phyloP scores from a whole-genome alignment of 2,797 vertebrate genomes.

The Rhadinocentrus ornatus region DNA sequence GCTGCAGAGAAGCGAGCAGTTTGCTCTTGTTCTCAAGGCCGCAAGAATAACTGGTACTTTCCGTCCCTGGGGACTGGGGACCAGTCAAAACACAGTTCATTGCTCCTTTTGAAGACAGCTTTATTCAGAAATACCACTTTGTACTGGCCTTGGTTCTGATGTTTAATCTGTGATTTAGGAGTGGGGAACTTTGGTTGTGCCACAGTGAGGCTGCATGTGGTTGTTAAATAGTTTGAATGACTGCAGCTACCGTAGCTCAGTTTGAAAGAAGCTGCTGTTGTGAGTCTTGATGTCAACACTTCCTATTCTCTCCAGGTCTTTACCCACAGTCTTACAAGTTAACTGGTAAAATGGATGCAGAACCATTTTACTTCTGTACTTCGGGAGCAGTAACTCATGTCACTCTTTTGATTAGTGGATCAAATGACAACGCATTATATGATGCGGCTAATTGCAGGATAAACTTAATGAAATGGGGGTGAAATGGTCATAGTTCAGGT shows the following conservation, averaged over 20 bases:
- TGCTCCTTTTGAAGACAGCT: background rate
- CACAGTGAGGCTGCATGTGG: slow-evolving; percentile 4
- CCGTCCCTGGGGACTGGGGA: background rate
- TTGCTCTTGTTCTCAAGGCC: too few relatives aligned
- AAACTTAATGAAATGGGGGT: background rate
- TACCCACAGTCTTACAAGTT: background rate
- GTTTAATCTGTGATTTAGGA: background rate
- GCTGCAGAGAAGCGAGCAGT: background rate
- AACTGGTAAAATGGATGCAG: background rate
- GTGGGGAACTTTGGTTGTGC: background rate
- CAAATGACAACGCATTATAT: background rate
- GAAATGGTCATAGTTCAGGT: background rate
- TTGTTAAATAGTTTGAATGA: slow-evolving; percentile 31
- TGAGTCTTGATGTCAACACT: slow-evolving; percentile 7
- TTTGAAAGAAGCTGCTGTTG: slow-evolving; percentile 14
- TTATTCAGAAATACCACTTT: background rate
- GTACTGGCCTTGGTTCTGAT: background rate
- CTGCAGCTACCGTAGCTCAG: slow-evolving; percentile 19
- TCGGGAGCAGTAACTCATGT: background rate
- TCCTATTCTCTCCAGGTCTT: slow-evolving; percentile 1
- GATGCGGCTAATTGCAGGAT: background rate
- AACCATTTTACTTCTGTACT: background rate
- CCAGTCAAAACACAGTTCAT: background rate
- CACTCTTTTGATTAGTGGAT: background rate
- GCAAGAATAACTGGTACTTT: too few relatives aligned